Percentiles rank a stretch among this genome's conserved stretches.
phyloP scores from a whole-genome alignment of 2,113 vertebrate species.

The human (Homo sapiens) region GRCh38 chr4:7271001-7271500 shows the following conservation, averaged over 20 bases:
- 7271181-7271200: not conserved
- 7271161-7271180: not conserved
- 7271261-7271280: not conserved
- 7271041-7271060: not conserved
- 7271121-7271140: not conserved
- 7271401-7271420: accelerated
- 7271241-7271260: not conserved
- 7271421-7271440: not conserved
- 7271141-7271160: not conserved
- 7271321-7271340: accelerated
- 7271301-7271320: not conserved
- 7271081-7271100: accelerated
- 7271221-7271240: not conserved
- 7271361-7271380: not conserved
- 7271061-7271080: not conserved
- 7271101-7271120: accelerated
- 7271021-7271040: not conserved
- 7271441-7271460: not conserved
- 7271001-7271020: accelerated
- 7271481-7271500: not conserved
- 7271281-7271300: not conserved
- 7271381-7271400: accelerated
- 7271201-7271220: not conserved
- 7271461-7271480: not conserved
- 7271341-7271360: not conserved